These are phyloP conservation scores for Lacerta viridis DNA, from an alignment of 2,797 vertebrate species.

Conservation along the genomic window DNA sequence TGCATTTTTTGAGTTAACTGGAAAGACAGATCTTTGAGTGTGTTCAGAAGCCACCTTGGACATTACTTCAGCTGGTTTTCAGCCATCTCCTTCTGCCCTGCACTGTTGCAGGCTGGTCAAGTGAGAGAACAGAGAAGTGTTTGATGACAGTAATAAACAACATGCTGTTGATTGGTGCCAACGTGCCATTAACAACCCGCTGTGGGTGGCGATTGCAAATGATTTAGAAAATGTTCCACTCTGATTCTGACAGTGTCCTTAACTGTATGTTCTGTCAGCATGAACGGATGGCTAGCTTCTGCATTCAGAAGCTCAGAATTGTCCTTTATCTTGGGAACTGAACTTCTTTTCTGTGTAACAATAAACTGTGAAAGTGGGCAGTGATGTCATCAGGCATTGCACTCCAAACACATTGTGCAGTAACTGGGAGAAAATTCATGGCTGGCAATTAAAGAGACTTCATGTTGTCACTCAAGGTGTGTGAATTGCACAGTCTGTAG, in stretches of 20 bases:
- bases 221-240: slow-evolving; percentile 32
- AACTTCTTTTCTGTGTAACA: neutral
- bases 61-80: neutral
- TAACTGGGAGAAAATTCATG: neutral
- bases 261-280: slow-evolving; percentile 2
- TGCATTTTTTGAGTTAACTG: neutral
- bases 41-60: neutral
- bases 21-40: neutral
- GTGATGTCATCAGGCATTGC: slow-evolving; percentile 2
- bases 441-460: neutral
- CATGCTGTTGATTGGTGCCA: neutral
- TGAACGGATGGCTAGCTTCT: slow-evolving; percentile 32
- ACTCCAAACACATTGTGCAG: neutral
- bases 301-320: slow-evolving; percentile 20
- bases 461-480: neutral
- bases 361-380: neutral
- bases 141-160: neutral
- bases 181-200: neutral
- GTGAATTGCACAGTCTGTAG: neutral
- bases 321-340: slow-evolving; percentile 38
- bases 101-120: slow-evolving; percentile 12
- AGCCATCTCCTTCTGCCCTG: neutral
- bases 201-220: neutral
- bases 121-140: neutral
- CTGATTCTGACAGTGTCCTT: neutral